Conservation (phyloP, 2,797 vertebrate genomes). For the Squalus acanthias region DNA sequence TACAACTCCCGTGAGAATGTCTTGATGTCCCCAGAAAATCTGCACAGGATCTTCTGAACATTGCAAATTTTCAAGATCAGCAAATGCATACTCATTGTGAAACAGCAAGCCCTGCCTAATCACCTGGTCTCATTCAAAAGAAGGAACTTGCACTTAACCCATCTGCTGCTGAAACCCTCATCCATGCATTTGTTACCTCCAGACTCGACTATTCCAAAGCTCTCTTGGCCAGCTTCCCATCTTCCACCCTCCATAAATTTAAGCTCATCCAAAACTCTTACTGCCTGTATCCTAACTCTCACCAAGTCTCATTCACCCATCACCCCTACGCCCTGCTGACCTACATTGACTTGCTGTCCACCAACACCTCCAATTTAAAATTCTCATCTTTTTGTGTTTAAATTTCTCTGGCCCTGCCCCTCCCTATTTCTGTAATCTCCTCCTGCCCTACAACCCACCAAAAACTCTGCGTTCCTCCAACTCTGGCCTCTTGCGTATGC, state of each 20-base stretch:
- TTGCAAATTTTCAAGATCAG: background rate
- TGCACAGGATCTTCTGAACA: background rate
- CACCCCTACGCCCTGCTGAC: background rate
- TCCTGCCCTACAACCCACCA: background rate
- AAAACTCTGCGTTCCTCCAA: background rate
- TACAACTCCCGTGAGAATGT: background rate
- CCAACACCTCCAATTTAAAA: background rate
- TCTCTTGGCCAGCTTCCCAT: background rate
- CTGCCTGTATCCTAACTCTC: background rate
- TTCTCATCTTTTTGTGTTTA: background rate
- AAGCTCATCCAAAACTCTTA: background rate
- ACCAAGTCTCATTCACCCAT: background rate
- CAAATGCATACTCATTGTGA: background rate
- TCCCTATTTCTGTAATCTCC: background rate
- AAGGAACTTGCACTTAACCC: background rate
- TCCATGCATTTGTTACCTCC: background rate
- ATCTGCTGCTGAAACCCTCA: background rate
- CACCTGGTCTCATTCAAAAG: background rate
- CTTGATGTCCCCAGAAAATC: background rate
- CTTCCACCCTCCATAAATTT: background rate
- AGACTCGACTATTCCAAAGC: background rate
- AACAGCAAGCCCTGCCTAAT: background rate
- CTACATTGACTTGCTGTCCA: background rate
- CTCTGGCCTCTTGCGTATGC: background rate
- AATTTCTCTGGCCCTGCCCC: background rate